Percentiles rank a stretch among this genome's conserved stretches.
These are phyloP conservation scores for Drosophila vallismaia DNA, from an alignment of 2,888 invertebrate genomes.

Conservation along the genomic window DNA sequence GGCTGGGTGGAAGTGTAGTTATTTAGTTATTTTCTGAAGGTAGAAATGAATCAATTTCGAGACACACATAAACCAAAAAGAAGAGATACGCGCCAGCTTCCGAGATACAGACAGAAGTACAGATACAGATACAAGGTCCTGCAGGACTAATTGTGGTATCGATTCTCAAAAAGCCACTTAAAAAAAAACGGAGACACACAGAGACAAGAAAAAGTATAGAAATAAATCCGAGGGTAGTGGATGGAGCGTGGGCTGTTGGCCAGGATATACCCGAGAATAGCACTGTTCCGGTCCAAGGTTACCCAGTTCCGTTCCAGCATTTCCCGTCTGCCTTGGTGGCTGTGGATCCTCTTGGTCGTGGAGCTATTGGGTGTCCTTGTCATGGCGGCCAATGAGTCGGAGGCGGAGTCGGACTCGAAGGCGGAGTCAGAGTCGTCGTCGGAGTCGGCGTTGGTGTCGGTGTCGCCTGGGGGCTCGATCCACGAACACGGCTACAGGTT, in stretches of 20 bases:
- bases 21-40: neutral
- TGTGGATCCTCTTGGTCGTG: neutral
- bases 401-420: neutral
- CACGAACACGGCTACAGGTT: neutral
- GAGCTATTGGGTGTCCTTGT: neutral
- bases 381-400: neutral
- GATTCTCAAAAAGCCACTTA: neutral
- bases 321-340: neutral
- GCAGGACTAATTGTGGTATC: neutral
- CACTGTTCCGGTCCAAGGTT: neutral
- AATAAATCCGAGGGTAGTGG: neutral
- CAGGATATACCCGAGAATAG: neutral
- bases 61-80: neutral
- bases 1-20: neutral
- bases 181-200: neutral
- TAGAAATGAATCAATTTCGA: slow-evolving; percentile 3
- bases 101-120: neutral
- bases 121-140: neutral
- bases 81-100: neutral
- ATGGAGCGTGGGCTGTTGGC: neutral
- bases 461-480: neutral
- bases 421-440: too few relatives aligned
- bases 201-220: neutral
- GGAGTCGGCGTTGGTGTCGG: too few relatives aligned
- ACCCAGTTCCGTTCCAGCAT: neutral